Evolutionary conservation across 2,888 invertebrate species (phyloP), one percentile per base, ranked within the genome.

Genomic region (Dascillus cervinus): DNA sequence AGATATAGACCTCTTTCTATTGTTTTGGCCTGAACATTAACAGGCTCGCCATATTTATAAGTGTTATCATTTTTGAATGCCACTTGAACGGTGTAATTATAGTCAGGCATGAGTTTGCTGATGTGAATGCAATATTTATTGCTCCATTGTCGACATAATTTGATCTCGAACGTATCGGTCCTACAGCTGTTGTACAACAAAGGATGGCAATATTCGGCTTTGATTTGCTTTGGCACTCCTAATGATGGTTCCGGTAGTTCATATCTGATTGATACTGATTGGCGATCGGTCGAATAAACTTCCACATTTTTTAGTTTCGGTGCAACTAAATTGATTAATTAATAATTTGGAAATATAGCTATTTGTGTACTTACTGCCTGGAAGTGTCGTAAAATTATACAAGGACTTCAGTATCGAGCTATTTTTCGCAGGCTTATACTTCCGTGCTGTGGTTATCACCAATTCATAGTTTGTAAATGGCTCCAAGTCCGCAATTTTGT

Each of bases 11-110:
- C 52, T 47, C 41, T 44, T 21, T 58, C 53, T 4, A 19, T 25
- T 3, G 53, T 46, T 14, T 37, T 41, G 2, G 44, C 56, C 6
- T 39, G 31, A 8, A 57, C 38, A 10, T 26, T 22, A 1, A 29
- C 34, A 29, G 55, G 52, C 8, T 46, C 38, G 3, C 61, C 61
- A 47, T 52, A 60, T 1, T 31, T 15, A 11, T 49, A 43, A 0
- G 59, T 55, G 13, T 50, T 44, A 3, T 47, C 34, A 44, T 61
- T 62, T 37, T 53, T 58, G 21, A 62, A 25, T 27, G 55, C 52
- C 1, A 60, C 37, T 29, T 26, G 43, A 37, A 62, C 54, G 3
- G 29, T 41, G 29, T 55, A 58, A 5, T 42, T 28, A 13, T 49
- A 47, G 19, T 49, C 19, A 3, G 46, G 47, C 14, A 53, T 43